These are phyloP conservation scores for Onychomys arenicola DNA, from an alignment of 2,797 vertebrate genomes.

Conservation along the genomic window DNA sequence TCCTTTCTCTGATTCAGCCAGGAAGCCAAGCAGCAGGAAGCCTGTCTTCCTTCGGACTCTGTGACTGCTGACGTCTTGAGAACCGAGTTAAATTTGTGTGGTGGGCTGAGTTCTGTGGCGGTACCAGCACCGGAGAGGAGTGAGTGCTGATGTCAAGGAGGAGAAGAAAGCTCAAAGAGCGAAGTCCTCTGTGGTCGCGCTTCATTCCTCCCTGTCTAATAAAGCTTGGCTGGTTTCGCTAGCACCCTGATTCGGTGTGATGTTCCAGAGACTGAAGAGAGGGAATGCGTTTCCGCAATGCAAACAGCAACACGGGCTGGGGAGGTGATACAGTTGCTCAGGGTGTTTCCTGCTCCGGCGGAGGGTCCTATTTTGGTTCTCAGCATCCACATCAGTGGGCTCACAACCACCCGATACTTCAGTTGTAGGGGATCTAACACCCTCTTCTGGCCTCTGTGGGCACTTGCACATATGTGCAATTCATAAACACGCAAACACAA, in stretches of 20 bases:
- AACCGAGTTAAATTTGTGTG: slow-evolving; percentile 41
- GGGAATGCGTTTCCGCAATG: not conserved
- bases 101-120: slow-evolving; percentile 31
- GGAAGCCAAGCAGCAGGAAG: slow-evolving; percentile 60
- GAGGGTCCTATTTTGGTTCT: not conserved
- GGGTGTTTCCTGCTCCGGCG: not conserved
- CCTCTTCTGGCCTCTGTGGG: not conserved
- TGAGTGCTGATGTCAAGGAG: not conserved
- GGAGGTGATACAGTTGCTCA: not conserved
- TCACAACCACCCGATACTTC: not conserved
- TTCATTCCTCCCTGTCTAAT: not conserved
- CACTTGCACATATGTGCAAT: not conserved
- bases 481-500: not conserved
- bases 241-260: not conserved
- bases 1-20: slow-evolving; percentile 21
- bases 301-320: not conserved
- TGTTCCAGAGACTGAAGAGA: not conserved
- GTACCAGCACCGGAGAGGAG: not conserved
- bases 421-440: not conserved
- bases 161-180: not conserved
- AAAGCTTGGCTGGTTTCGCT: not conserved
- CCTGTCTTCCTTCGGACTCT: slow-evolving; percentile 60
- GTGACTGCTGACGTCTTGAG: slow-evolving; percentile 10
- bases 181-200: not conserved
- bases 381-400: not conserved